Base-by-base conservation (phyloP, 1,140 invertebrate genomes). In the Philopotamus ludificatus region DNA sequence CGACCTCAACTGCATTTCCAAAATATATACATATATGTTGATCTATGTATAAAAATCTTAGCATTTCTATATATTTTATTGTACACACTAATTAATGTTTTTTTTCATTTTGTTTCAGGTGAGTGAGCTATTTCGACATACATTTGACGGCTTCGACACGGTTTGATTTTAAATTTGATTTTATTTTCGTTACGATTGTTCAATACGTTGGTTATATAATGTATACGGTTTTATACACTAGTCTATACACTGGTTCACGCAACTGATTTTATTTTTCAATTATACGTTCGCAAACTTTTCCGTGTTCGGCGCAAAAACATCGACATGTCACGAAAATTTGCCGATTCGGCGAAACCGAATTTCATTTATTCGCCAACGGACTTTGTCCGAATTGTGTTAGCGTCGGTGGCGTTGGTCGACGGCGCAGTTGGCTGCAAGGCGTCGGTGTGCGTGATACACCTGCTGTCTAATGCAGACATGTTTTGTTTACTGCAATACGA, bases 391-490 rank as follows among this genome's bases (percentile, higher is more conserved):
- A 47, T 47, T 60, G 44, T 47, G 20, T 58, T 58, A 9, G 22
- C 12, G 18, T 58, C 15, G 47, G 49, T 21, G 9, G 23, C 9
- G 23, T 9, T 57, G 10, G 4, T 1, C 54, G 26, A 3, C 3
- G 3, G n/a, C 3, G 25, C 15, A 53, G 25, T 10, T 53, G 7
- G 7, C 20, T 12, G 9, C 8, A 1, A 22, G 26, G 23, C 20
- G 45, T 26, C 23, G 23, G 44, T 49, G 47, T 21, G 20, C 22
- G 50, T 63, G 21, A 34, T 42, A 26, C 18, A 41, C 42, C 18
- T 34, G 59, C 60, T 53, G 60, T 63, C 60, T 53, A 63, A 53
- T 63, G 49, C 60, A 63, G 22, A n/a, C n/a, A n/a, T n/a, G n/a
- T n/a, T 55, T 55, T 55, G 53, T 55, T 55, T 55, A 39, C 53